Base-by-base conservation (phyloP, 1,140 invertebrate species). In the Lineus longissimus region DNA sequence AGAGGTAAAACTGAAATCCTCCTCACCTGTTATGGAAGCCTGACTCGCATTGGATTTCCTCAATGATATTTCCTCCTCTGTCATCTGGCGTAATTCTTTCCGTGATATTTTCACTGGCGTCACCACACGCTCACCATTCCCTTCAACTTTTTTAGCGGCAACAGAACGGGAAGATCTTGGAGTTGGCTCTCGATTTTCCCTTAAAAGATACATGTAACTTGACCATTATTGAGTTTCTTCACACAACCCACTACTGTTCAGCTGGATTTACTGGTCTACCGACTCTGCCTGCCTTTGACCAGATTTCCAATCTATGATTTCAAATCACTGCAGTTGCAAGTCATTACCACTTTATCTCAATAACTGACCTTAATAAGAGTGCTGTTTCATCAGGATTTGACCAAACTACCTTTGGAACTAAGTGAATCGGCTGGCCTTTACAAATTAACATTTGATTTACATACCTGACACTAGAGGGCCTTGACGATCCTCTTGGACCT, bases 71-170 rank as follows among this genome's bases (percentile, higher is more conserved):
- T 81, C 80, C 51, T 75, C 75, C 17, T 77, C 70, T 27, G 75
- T 73, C 73, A 81, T 75, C 19, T 70, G 75, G 25, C 80, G 69
- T 30, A 81, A 64, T 61, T 81, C 79, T 69, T 73, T 75, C 17
- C 77, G 64, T 9, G 80, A 79, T 29, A 81, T 74, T 66, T 79
- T 79, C 22, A 81, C 77, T 2, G 74, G 77, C 36, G 74, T 75
- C 40, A 67, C 56, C 45, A 64, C 70, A 22, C 60, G 45, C 25
- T 61, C 43, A 17, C 66, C 58, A 55, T 68, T 30, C 29, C 22
- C 54, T 36, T 36, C 33, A 36, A 36, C n/a, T 30, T 55, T 15
- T 15, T 17, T 31, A 27, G 22, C 13, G 55, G 27, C 4, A 1
- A 47, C 25, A 47, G 19, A 9, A 13, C 31, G 30, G 47, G 27